Evolutionary conservation across 2,888 invertebrate species (phyloP), one percentile per base, ranked within the genome.

Genomic region (Melanostoma scalare): DNA sequence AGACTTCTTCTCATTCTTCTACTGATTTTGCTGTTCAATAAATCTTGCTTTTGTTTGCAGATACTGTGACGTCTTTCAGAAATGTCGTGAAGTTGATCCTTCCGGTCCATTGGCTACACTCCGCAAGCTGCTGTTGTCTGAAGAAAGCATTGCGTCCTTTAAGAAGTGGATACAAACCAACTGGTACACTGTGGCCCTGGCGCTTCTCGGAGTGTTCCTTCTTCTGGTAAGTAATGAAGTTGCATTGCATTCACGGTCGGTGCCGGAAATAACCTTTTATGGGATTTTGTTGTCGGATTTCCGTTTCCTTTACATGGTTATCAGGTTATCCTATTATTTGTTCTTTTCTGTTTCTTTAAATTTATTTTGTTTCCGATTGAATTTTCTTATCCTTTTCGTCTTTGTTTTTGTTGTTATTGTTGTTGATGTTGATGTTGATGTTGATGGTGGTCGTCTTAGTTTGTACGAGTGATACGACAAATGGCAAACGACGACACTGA

Each of bases 21-120:
- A n/a, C 10, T 40, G 6, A 40, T 6, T 20, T 20, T 44, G 42
- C 44, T 42, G 38, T 40, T 36, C 36, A 77, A 76, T 85, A 73
- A 58, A 81, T 80, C 67, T 33, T 68, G 46, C 73, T 81, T 35
- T 48, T 68, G 33, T 52, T 84, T 87, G 4, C 88, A 93, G 94
- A 50, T 94, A 94, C 90, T 94, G 94, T 89, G 94, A 94, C 90
- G 94, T 94, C 87, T 94, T 94, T 92, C 94, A 94, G 90, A 93
- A 94, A 89, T 98, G 98, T 90, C 93, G 98, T 87, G 97, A 97
- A 92, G 97, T 97, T 79, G 97, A 98, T 93, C 98, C 97, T 10
- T 96, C 97, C 1, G 97, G 98, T 6, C 98, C 97, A 9, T 92
- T 98, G 88, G 97, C 97, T 9, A 98, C 97, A 31, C 92, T 98